phyloP scores from a whole-genome alignment of 2,888 invertebrate species.

The Chamaedrilus cognettii region DNA sequence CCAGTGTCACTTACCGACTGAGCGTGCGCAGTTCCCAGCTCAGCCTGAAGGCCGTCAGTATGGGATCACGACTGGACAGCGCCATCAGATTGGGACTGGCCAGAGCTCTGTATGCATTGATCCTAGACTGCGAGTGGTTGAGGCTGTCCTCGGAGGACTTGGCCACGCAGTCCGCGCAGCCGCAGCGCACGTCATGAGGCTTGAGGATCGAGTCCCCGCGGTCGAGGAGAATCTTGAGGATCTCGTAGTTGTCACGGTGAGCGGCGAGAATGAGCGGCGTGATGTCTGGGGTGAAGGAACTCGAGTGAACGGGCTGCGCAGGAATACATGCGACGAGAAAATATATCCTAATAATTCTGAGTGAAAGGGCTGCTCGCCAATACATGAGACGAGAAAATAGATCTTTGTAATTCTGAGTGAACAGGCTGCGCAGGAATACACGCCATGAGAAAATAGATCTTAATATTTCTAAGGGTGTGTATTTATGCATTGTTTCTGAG shows the following conservation, averaged over 20 bases:
- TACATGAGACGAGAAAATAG: no score
- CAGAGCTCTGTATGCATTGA: slow-evolving; percentile 95
- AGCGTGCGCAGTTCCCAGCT: slow-evolving; percentile 95
- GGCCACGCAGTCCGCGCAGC: slow-evolving; percentile 93
- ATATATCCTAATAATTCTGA: no score
- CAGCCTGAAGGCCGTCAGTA: slow-evolving; percentile 95
- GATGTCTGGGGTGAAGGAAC: slow-evolving; percentile 86
- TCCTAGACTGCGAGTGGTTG: slow-evolving; percentile 91
- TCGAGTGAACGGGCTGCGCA: slow-evolving; percentile 23
- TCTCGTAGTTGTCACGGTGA: slow-evolving; percentile 98
- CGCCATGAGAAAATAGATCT: no score
- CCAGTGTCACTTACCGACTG: no score
- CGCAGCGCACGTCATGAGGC: slow-evolving; percentile 69
- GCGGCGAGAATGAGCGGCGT: slow-evolving; percentile 96
- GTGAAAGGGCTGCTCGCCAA: no score
- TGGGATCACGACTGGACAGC: slow-evolving; percentile 95
- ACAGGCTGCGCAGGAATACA: background rate
- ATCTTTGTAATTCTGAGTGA: no score
- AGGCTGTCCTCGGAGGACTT: slow-evolving; percentile 90
- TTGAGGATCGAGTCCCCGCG: slow-evolving; percentile 79
- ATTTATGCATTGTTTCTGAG: no score
- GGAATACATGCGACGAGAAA: no score
- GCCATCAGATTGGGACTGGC: slow-evolving; percentile 96
- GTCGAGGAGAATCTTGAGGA: slow-evolving; percentile 96
- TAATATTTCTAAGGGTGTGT: no score